These are phyloP conservation scores for Drosophila biarmipes DNA, from an alignment of 1,140 invertebrate genomes.

Conservation along the genomic window DNA sequence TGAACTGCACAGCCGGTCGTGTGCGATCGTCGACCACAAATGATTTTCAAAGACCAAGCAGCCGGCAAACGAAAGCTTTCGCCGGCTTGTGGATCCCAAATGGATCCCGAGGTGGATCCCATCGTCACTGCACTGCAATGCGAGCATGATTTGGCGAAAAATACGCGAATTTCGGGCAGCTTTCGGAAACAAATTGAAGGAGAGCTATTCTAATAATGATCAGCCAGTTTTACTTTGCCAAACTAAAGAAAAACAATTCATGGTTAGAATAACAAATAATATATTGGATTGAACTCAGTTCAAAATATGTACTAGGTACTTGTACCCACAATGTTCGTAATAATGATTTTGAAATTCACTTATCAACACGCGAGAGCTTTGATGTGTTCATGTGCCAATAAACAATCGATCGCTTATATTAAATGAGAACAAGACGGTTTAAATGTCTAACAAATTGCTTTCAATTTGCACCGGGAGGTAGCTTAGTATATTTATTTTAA, in stretches of 20 bases:
- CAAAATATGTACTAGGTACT: not conserved
- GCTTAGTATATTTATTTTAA: not conserved
- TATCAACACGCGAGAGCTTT: constrained; percentile 9
- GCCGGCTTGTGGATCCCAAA: constrained; percentile 19
- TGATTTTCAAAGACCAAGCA: constrained; percentile 16
- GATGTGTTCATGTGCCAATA: not conserved
- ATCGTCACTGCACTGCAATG: constrained; percentile 9
- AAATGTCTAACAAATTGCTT: not conserved
- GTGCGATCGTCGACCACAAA: constrained; percentile 12
- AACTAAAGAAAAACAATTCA: constrained; percentile 9
- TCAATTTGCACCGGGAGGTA: not conserved
- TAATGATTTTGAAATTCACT: constrained; percentile 1
- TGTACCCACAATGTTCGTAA: not conserved
- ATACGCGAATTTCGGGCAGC: not conserved
- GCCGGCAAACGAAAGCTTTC: constrained; percentile 30
- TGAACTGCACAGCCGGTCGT: not conserved
- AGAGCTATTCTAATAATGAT: not conserved
- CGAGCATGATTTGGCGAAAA: constrained; percentile 20
- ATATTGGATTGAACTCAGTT: not conserved
- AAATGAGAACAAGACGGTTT: not conserved
- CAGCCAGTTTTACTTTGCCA: not conserved
- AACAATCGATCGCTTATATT: not conserved
- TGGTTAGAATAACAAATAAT: constrained; percentile 27
- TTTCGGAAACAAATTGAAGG: constrained; percentile 1
- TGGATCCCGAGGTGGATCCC: not conserved